These are phyloP conservation scores for Eubasilissa splendida DNA, from an alignment of 2,888 invertebrate genomes.

Conservation along the genomic window DNA sequence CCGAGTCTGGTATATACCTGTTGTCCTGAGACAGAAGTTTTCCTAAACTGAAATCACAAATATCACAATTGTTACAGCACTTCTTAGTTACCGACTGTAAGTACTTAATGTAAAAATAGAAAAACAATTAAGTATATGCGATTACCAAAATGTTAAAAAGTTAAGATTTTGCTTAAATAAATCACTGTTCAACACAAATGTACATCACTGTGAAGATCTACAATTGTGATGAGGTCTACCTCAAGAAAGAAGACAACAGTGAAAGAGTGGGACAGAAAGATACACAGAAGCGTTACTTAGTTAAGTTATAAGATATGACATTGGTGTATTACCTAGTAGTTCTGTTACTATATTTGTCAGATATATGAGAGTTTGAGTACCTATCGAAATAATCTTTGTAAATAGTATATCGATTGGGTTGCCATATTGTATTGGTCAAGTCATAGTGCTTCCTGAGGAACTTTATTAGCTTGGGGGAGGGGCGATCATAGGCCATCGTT, in stretches of 20 bases:
- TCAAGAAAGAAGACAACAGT: too few relatives aligned
- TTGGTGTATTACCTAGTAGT: slow-evolving; percentile 38
- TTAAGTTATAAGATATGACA: slow-evolving; percentile 4
- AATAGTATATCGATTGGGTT: slow-evolving; percentile 56
- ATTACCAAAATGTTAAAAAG: too few relatives aligned
- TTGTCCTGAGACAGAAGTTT: slow-evolving; percentile 21
- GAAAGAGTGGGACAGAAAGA: too few relatives aligned
- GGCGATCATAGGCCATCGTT: slow-evolving; percentile 56
- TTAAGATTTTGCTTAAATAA: too few relatives aligned
- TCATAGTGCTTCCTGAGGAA: slow-evolving; percentile 55
- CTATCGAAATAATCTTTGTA: slow-evolving; percentile 55
- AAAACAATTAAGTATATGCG: not conserved
- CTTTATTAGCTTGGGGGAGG: slow-evolving; percentile 54
- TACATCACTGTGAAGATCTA: too few relatives aligned
- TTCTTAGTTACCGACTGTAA: not conserved
- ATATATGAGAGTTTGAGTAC: slow-evolving; percentile 39
- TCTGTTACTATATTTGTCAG: slow-evolving; percentile 38
- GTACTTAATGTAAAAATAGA: not conserved
- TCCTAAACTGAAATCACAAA: slow-evolving; percentile 38
- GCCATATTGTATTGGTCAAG: slow-evolving; percentile 52
- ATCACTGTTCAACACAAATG: too few relatives aligned
- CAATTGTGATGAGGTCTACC: too few relatives aligned
- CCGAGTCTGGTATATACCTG: slow-evolving; percentile 19
- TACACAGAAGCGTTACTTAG: slow-evolving; percentile 16
- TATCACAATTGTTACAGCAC: not conserved